Conservation (phyloP, 2,113 vertebrate genomes). For the Microtus pennsylvanicus region DNA sequence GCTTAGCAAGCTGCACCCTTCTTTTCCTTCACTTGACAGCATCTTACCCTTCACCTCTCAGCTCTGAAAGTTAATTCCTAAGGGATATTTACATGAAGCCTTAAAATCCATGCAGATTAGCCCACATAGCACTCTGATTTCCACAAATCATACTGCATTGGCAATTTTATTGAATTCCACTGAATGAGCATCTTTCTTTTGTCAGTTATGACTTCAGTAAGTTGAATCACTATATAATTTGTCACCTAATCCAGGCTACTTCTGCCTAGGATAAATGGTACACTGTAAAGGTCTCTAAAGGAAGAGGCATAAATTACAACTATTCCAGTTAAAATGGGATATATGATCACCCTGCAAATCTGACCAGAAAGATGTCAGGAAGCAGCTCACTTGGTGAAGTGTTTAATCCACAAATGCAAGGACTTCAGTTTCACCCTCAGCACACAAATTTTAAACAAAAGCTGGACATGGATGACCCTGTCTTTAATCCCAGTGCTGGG, state of each 20-base stretch:
- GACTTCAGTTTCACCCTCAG: background rate
- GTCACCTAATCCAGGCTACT: background rate
- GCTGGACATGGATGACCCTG: background rate
- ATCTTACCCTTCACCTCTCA: background rate
- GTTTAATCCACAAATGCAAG: background rate
- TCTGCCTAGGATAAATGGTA: background rate
- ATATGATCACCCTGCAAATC: background rate
- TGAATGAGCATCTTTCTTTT: constrained; percentile 43
- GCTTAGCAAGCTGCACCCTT: background rate
- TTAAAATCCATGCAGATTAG: background rate
- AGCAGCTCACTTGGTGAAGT: background rate
- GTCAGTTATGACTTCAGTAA: constrained; percentile 25
- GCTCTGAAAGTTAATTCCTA: background rate
- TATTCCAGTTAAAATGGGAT: background rate
- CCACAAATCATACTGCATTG: background rate
- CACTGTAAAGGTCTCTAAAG: background rate
- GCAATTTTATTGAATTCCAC: background rate
- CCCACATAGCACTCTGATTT: background rate
- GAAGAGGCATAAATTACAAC: constrained; percentile 8
- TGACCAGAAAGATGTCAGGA: background rate
- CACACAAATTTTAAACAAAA: background rate
- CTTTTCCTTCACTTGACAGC: background rate
- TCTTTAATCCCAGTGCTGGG: too few relatives aligned
- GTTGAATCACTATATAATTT: background rate
- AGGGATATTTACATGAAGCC: background rate